Percentiles rank a stretch among this genome's conserved stretches.
Evolutionary conservation across 1,140 invertebrate genomes (phyloP).

Genomic region (Aphelinus certus): DNA sequence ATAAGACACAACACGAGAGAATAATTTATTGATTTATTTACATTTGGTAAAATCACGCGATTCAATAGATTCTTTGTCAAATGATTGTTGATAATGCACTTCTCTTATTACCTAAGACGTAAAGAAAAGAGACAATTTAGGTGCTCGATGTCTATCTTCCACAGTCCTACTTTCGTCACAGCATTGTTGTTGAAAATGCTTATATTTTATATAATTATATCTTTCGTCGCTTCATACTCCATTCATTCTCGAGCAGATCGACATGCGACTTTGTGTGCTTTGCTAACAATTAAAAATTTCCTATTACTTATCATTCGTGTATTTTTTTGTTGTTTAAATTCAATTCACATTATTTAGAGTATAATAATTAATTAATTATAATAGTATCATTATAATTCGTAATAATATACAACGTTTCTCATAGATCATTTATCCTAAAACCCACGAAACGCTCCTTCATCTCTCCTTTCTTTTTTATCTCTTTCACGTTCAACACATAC

Average conservation of each 20-base stretch:
- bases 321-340: conserved; percentile 60
- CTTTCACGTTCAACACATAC: conserved; percentile 31
- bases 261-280: conserved; percentile 51
- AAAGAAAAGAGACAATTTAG: conserved; percentile 38
- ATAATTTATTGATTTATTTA: conserved; percentile 52
- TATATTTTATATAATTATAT: conserved; percentile 18
- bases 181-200: conserved; percentile 36
- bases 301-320: conserved; percentile 61
- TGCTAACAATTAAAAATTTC: conserved; percentile 64
- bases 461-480: conserved; percentile 44
- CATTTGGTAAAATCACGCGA: conserved; percentile 40
- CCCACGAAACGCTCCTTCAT: conserved; percentile 57
- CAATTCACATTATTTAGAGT: conserved; percentile 65
- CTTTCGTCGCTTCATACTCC: conserved; percentile 11
- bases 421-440: conserved; percentile 66
- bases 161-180: conserved; percentile 37
- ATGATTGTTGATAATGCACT: conserved; percentile 52
- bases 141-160: conserved; percentile 41
- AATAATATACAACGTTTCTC: conserved; percentile 68
- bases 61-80: conserved; percentile 38
- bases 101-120: conserved; percentile 34
- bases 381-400: conserved; percentile 67
- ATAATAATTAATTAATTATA: conserved; percentile 67
- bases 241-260: conserved; percentile 37
- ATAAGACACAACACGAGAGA: conserved; percentile 36